phyloP scores from a whole-genome alignment of 2,797 vertebrate genomes.

The Lacerta viridis region DNA sequence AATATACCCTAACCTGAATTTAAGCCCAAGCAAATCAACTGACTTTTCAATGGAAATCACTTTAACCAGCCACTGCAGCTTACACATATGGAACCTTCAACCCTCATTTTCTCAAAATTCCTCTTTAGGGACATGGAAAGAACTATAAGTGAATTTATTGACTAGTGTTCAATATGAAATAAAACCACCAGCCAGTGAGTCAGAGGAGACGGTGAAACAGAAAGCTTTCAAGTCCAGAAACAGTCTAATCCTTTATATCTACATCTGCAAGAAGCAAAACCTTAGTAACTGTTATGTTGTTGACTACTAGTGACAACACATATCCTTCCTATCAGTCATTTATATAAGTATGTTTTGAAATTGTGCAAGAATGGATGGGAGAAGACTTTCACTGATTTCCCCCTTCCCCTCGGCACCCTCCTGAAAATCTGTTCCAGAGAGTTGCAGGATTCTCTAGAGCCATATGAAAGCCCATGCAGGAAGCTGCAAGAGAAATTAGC shows the following conservation, averaged over 20 bases:
- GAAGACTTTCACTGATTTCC: background rate
- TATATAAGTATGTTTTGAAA: background rate
- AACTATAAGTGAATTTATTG: slow-evolving; percentile 57
- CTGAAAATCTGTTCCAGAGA: background rate
- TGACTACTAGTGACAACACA: background rate
- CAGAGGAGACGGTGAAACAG: slow-evolving; percentile 62
- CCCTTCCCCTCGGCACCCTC: background rate
- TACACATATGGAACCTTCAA: slow-evolving; percentile 58
- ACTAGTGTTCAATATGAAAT: slow-evolving; percentile 26
- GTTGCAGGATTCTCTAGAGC: background rate
- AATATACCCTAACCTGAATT: slow-evolving; percentile 63
- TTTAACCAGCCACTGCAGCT: slow-evolving; percentile 60
- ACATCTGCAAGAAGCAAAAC: background rate
- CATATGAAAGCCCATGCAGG: background rate
- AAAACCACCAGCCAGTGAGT: slow-evolving; percentile 56
- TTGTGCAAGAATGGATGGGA: background rate
- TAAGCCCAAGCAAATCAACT: slow-evolving; percentile 66
- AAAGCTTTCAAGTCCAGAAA: slow-evolving; percentile 61
- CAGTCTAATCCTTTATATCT: slow-evolving; percentile 45
- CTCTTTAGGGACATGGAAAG: slow-evolving; percentile 56
- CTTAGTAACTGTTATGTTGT: background rate
- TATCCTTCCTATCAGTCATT: background rate
- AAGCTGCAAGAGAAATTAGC: background rate
- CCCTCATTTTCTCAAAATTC: slow-evolving; percentile 62
- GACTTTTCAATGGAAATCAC: slow-evolving; percentile 70